Evolutionary conservation across 1,140 invertebrate species (phyloP), one percentile per base, ranked within the genome.

Genomic region (Temnothorax nylanderi): DNA sequence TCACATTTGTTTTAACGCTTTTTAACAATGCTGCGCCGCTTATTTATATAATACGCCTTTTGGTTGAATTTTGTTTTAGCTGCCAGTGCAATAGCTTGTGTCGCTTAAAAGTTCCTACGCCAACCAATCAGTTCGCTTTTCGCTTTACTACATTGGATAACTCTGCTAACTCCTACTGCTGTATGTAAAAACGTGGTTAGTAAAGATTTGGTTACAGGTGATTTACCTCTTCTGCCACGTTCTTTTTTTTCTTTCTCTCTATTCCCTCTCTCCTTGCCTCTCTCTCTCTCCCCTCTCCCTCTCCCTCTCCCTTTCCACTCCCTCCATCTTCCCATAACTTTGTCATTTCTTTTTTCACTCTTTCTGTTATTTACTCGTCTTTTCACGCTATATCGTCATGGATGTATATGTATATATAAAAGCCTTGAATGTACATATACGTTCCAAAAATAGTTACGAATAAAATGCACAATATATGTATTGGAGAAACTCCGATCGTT

Each of bases 121-220:
- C 92, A 90, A 93, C 86, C 90, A 93, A 76, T 26, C 26, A 26
- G 26, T 91, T 91, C 92, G 93, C 93, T 94, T 94, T 93, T 92
- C 92, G 92, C 93, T 94, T 92, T 89, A 92, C 89, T 88, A 92
- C 91, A 94, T 95, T 96, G 95, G 94, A 95, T 95, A 95, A 96
- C 93, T 94, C 94, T 94, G 95, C 95, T 95, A 94, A 94, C 89
- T 93, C 91, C 88, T 90, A 90, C 93, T 92, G 93, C 93, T 93
- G 89, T 91, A 90, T 93, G 92, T 92, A 92, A 93, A 90, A 88
- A 89, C 91, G 91, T 92, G 92, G 89, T 94, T 93, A 93, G 93
- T 93, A 94, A 64, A 93, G 37, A 91, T 89, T 89, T 90, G 89
- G 80, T 89, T 89, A 60, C 65, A 87, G 84, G 87, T 88, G 85